Evolutionary conservation across 2,113 vertebrate genomes (phyloP), one percentile per base, ranked within the genome.

Genomic region (Lanius collurio): DNA sequence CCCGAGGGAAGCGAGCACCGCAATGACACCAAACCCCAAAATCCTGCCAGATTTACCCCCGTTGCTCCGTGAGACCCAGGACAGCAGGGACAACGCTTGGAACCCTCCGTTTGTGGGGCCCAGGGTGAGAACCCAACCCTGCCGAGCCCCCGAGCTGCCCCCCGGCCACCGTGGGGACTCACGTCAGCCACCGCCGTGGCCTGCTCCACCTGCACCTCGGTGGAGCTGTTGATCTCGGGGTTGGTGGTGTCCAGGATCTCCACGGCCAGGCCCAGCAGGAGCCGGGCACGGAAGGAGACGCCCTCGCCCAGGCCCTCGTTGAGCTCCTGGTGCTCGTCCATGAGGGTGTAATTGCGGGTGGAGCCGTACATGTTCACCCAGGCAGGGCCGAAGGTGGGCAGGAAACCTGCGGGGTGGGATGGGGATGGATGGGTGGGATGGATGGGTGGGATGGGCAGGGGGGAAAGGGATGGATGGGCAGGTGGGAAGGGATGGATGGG

Each of bases 301-400:
- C 99, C 99, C 83, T 99, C 99, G 0, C 99, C 99, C 19, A 99
- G 98, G 0, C 99, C 99, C 79, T 99, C 99, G 0, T 99, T 99
- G 82, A 99, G 95, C 97, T 99, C 99, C 96, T 99, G 99, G 97
- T 99, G 99, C 97, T 99, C 99, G 0, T 99, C 99, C 98, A 99
- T 98, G 27, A 99, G 98, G 2, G 98, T 98, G 97, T 99, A 99
- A 92, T 99, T 99, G 2, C 99, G 98, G 0, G 99, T 99, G 73
- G 99, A 99, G 81, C 99, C 99, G 0, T 99, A 99, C 99, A 99
- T 99, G 97, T 99, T 99, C 41, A 99, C 99, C 99, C 99, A 99
- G 13, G 99, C 98, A 0, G 99, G 99, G 19, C 99, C 99, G 22
- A 99, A 97, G 0, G 99, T 99, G 64, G 99, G 99, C 76, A 99